phyloP scores from a whole-genome alignment of 2,113 vertebrate species.

The Scartelaos histophorus region DNA sequence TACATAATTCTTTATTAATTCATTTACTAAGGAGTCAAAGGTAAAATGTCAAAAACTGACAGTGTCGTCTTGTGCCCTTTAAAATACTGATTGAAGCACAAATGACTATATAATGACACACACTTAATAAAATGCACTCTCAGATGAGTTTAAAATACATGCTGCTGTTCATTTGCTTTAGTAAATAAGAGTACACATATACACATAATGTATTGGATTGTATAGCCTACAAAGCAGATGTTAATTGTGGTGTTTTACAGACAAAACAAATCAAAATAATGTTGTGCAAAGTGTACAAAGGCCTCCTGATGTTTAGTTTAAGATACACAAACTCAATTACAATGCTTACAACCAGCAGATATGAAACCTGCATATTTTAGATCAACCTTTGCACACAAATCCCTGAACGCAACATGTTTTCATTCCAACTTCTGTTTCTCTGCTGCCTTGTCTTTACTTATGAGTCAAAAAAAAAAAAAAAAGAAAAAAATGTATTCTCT shows the following conservation, averaged over 20 bases:
- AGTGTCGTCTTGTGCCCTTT: constrained; percentile 48
- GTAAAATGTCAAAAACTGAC: constrained; percentile 61
- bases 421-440: constrained; percentile 53
- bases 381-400: constrained; percentile 55
- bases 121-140: constrained; percentile 24
- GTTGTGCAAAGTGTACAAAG: constrained; percentile 56
- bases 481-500: constrained; percentile 31
- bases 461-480: constrained; percentile 45
- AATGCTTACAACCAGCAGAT: constrained; percentile 53
- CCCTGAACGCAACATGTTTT: constrained; percentile 36
- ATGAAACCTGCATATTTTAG: constrained; percentile 53
- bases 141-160: not conserved
- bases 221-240: constrained; percentile 47
- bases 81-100: constrained; percentile 30
- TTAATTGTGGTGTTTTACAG: constrained; percentile 50
- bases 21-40: constrained; percentile 47
- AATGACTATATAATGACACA: constrained; percentile 20
- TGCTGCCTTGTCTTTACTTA: constrained; percentile 59
- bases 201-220: constrained; percentile 30
- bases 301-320: constrained; percentile 62
- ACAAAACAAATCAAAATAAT: constrained; percentile 42
- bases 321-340: constrained; percentile 65
- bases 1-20: constrained; percentile 11
- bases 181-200: constrained; percentile 11
- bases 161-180: constrained; percentile 20